Evolutionary conservation across 2,888 invertebrate genomes (phyloP).

Genomic region (Xestoiulus laeticollis): DNA sequence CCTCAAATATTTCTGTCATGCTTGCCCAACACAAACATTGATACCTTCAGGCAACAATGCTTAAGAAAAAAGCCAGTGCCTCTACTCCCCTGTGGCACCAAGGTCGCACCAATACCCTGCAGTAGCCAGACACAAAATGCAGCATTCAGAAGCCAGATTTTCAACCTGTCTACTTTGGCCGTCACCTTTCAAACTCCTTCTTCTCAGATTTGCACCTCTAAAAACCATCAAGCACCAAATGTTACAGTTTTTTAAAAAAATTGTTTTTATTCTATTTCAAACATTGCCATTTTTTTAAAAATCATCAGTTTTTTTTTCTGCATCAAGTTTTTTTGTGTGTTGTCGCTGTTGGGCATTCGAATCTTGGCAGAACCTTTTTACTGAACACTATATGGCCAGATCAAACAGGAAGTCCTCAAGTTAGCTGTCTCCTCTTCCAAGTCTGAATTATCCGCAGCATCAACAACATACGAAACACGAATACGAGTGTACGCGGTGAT

Average conservation of each 20-base stretch:
- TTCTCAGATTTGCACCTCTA: slow-evolving; percentile 45
- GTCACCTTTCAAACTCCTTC: slow-evolving; percentile 16
- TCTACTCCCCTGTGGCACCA: slow-evolving; percentile 54
- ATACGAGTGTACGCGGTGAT: background rate
- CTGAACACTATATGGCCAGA: background rate
- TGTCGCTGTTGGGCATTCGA: background rate
- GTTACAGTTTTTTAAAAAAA: slow-evolving; percentile 5
- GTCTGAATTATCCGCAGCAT: background rate
- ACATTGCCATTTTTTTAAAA: background rate
- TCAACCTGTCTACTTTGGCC: slow-evolving; percentile 36
- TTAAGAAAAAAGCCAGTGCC: slow-evolving; percentile 55
- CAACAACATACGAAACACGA: background rate
- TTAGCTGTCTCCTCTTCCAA: background rate
- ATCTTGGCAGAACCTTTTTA: background rate
- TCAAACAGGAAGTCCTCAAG: background rate
- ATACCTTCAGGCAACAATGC: slow-evolving; percentile 51
- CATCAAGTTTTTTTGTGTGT: background rate
- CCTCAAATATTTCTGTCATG: slow-evolving; percentile 39
- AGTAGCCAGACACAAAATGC: slow-evolving; percentile 51
- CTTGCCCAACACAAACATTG: slow-evolving; percentile 46
- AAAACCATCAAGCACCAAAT: slow-evolving; percentile 44
- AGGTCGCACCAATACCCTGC: slow-evolving; percentile 54
- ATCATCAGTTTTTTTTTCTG: background rate
- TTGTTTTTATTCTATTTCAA: background rate
- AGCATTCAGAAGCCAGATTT: slow-evolving; percentile 49